A percentile compares a stretch with the other conserved stretches of the same genome.
phyloP scores from a whole-genome alignment of 2,797 vertebrate genomes.

The Thunnus albacares region DNA sequence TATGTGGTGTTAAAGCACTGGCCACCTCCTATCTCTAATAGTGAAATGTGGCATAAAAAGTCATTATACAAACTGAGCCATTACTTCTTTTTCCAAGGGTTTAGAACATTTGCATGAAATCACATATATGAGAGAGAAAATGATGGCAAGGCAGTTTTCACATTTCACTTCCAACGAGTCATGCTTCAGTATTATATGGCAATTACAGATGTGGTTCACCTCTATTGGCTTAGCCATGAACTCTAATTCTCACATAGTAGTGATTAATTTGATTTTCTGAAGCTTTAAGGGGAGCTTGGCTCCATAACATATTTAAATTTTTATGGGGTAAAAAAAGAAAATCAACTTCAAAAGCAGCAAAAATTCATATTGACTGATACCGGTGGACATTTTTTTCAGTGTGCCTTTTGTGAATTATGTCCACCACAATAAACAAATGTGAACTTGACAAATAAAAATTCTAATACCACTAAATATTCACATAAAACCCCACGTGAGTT shows the following conservation, averaged over 20 bases:
- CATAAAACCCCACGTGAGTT: not conserved
- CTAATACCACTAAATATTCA: not conserved
- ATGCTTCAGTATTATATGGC: slow-evolving; percentile 79
- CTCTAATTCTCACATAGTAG: slow-evolving; percentile 72
- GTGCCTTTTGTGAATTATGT: slow-evolving; percentile 21
- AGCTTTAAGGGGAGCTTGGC: slow-evolving; percentile 62
- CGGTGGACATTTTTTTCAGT: slow-evolving; percentile 9
- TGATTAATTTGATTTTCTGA: slow-evolving; percentile 81
- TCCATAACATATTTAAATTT: slow-evolving; percentile 69
- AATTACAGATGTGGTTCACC: slow-evolving; percentile 83
- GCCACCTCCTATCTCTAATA: slow-evolving; percentile 62
- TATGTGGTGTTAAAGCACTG: slow-evolving; percentile 30
- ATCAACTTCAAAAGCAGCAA: slow-evolving; percentile 59
- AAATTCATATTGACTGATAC: slow-evolving; percentile 30
- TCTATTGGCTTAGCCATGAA: slow-evolving; percentile 78
- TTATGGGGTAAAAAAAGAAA: slow-evolving; percentile 56
- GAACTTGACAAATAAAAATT: slow-evolving; percentile 18
- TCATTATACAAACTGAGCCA: slow-evolving; percentile 73
- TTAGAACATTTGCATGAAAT: slow-evolving; percentile 82
- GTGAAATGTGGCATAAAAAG: slow-evolving; percentile 78
- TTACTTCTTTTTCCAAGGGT: slow-evolving; percentile 69
- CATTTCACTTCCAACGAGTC: slow-evolving; percentile 77
- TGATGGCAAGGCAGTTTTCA: slow-evolving; percentile 81
- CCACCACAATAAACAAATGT: not conserved
- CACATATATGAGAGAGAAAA: slow-evolving; percentile 76